Conservation (phyloP, 2,113 vertebrate species). For the Platysternon megacephalum region DNA sequence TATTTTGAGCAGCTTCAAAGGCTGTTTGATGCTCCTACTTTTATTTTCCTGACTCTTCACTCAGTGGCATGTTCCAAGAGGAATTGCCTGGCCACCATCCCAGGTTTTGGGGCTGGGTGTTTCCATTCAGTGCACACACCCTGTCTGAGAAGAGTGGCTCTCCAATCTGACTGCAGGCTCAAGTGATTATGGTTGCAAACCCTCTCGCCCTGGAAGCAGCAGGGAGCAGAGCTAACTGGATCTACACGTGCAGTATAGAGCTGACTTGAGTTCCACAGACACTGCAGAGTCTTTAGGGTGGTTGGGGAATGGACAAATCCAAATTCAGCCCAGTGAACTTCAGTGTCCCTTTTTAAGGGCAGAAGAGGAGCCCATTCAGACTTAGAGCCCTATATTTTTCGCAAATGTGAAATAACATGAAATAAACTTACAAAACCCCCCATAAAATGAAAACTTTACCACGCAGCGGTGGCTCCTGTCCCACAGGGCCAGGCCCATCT, state of each 20-base stretch:
- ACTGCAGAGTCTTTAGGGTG: not conserved
- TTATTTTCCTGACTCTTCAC: not conserved
- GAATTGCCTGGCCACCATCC: not conserved
- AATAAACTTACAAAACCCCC: not conserved
- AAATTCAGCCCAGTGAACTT: accelerated
- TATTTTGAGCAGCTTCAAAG: not conserved
- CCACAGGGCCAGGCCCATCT: not conserved
- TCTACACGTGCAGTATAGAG: accelerated
- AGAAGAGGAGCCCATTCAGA: not conserved
- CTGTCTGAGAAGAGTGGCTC: not conserved
- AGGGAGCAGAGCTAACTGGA: not conserved
- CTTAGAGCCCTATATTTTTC: not conserved
- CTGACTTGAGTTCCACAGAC: not conserved
- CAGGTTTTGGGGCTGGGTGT: not conserved
- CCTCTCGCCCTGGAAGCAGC: not conserved
- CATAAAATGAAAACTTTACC: not conserved
- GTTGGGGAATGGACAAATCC: not conserved
- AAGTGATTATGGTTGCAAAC: not conserved
- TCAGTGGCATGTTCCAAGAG: not conserved
- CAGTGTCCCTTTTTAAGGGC: not conserved
- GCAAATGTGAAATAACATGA: not conserved
- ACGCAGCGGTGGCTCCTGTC: not conserved
- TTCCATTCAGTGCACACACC: not conserved
- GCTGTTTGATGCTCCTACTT: not conserved
- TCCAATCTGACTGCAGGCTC: not conserved